phyloP scores from a whole-genome alignment of 1,140 invertebrate species.

The Brachionus angularis region DNA sequence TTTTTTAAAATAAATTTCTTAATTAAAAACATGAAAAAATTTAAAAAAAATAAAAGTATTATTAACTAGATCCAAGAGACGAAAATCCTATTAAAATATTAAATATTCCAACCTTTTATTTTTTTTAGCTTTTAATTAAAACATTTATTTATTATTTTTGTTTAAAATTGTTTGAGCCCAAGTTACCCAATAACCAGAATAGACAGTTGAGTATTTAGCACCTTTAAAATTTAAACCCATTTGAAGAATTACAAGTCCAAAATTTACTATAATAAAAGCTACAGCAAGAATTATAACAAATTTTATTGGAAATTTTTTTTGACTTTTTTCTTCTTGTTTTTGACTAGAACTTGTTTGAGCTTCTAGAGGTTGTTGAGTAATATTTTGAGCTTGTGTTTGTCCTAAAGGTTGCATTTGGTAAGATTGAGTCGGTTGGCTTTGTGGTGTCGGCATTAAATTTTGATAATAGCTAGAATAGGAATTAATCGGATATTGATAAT shows the following conservation, averaged over 20 bases:
- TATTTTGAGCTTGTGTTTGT: background rate
- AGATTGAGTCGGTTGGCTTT: background rate
- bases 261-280: background rate
- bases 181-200: slow-evolving; percentile 21
- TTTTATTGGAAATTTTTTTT: slow-evolving; percentile 18
- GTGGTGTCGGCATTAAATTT: background rate
- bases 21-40: no score
- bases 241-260: slow-evolving; percentile 13
- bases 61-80: no score
- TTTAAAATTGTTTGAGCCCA: background rate
- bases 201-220: slow-evolving; percentile 2
- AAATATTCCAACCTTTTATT: slow-evolving; percentile 23
- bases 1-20: no score
- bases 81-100: no score
- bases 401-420: background rate
- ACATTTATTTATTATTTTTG: background rate
- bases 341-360: background rate
- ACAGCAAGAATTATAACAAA: background rate
- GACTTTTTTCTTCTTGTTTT: background rate
- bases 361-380: background rate
- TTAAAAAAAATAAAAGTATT: no score
- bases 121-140: no score
- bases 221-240: slow-evolving; percentile 29
- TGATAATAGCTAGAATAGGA: background rate
- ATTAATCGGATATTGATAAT: slow-evolving; percentile 14